Percentiles rank a stretch among this genome's conserved stretches.
Conservation (phyloP, 1,140 invertebrate genomes). For the Drosophila seguyi region DNA sequence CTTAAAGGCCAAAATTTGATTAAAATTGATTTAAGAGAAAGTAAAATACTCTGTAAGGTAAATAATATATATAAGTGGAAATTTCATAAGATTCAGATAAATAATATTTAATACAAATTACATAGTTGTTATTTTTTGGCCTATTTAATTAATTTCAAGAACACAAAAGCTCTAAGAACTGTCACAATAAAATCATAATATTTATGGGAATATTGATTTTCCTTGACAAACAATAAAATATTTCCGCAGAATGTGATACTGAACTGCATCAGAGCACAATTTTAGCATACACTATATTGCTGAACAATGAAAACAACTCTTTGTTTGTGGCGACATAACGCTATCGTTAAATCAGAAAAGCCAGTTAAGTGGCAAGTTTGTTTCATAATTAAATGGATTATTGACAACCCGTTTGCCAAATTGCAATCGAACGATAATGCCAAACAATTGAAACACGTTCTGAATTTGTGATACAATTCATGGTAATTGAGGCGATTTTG, state of each 20-base stretch:
- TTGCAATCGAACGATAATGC: slow-evolving; percentile 58
- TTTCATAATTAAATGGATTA: slow-evolving; percentile 34
- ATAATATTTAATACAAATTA: not conserved
- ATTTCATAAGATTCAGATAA: not conserved
- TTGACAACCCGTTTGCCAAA: slow-evolving; percentile 43
- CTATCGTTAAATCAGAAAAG: slow-evolving; percentile 15
- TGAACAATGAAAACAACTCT: slow-evolving; percentile 7
- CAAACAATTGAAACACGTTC: slow-evolving; percentile 27
- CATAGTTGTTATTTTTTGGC: no score
- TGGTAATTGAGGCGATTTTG: slow-evolving; percentile 12
- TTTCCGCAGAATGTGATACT: not conserved
- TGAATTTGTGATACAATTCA: slow-evolving; percentile 25
- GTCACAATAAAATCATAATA: not conserved
- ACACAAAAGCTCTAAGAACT: not conserved
- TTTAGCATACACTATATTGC: not conserved
- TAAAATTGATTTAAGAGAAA: not conserved
- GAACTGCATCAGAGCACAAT: not conserved
- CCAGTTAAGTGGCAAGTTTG: slow-evolving; percentile 14
- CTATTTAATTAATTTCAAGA: not conserved
- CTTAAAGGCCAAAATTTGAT: not conserved
- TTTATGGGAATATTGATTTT: not conserved
- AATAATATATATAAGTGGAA: not conserved
- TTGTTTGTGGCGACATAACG: slow-evolving; percentile 1
- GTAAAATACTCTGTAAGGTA: not conserved
- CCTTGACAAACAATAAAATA: slow-evolving; percentile 3